These are phyloP conservation scores for Ochropleura plecta DNA, from an alignment of 2,888 invertebrate genomes.

Conservation along the genomic window DNA sequence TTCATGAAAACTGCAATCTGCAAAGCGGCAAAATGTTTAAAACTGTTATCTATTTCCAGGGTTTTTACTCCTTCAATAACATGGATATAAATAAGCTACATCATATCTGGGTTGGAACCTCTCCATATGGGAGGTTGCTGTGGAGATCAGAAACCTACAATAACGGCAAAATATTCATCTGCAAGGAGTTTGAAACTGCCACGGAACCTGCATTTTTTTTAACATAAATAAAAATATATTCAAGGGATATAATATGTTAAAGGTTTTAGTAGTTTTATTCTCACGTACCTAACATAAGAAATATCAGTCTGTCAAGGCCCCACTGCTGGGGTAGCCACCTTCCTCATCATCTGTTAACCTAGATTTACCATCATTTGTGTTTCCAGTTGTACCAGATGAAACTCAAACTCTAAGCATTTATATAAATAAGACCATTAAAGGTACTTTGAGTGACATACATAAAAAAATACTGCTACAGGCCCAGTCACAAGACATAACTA, in stretches of 20 bases:
- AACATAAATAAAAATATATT: no score
- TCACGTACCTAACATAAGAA: no score
- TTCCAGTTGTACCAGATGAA: not conserved
- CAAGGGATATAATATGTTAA: no score
- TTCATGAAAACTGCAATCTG: not conserved
- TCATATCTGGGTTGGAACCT: slow-evolving; percentile 28
- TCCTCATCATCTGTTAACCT: not conserved
- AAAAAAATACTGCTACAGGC: no score
- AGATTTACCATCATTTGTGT: not conserved
- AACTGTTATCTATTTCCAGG: not conserved
- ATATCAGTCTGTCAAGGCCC: not conserved
- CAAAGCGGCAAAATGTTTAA: not conserved
- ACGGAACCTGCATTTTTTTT: not conserved
- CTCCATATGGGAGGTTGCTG: slow-evolving; percentile 1
- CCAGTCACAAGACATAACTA: no score
- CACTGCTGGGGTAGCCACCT: not conserved
- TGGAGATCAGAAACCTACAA: slow-evolving; percentile 21
- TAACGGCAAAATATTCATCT: not conserved
- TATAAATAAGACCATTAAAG: no score
- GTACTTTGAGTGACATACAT: no score
- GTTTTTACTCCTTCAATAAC: slow-evolving; percentile 17
- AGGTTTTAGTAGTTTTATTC: not conserved
- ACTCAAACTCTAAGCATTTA: no score
- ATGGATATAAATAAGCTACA: slow-evolving; percentile 36
- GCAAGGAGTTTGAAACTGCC: slow-evolving; percentile 26